These are phyloP conservation scores for Crypturellus tataupa DNA, from an alignment of 2,797 vertebrate species.

Conservation along the genomic window DNA sequence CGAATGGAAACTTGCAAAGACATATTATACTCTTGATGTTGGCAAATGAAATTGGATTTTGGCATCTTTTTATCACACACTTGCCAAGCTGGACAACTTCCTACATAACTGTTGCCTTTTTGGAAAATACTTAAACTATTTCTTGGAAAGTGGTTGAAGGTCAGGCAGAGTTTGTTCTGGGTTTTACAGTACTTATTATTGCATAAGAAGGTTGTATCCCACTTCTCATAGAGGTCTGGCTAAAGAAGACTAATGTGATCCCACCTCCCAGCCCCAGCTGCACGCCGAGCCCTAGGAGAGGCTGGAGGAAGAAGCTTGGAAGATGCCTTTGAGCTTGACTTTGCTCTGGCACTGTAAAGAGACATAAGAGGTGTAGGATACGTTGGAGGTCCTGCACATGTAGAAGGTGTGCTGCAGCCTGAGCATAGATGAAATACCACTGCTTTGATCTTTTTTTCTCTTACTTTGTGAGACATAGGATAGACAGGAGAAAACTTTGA, in stretches of 20 bases:
- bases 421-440: too few species aligned
- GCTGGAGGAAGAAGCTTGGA: too few species aligned
- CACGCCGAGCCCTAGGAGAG: too few species aligned
- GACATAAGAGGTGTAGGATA: too few species aligned
- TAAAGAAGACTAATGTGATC: neutral
- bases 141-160: conserved; percentile 75
- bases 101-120: conserved; percentile 69
- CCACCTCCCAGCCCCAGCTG: too few species aligned
- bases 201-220: conserved; percentile 36
- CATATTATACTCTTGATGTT: conserved; percentile 44
- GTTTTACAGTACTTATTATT: conserved; percentile 67
- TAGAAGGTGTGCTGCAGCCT: too few species aligned
- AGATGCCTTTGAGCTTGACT: too few species aligned
- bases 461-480: too few species aligned
- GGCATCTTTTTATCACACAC: conserved; percentile 49
- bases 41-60: conserved; percentile 62
- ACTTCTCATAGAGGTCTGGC: neutral
- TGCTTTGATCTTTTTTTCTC: too few species aligned
- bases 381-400: too few species aligned
- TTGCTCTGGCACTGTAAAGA: too few species aligned
- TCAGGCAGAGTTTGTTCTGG: conserved; percentile 69
- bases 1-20: conserved; percentile 26
- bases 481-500: too few species aligned
- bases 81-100: conserved; percentile 75
- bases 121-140: conserved; percentile 78